Base-by-base conservation (phyloP, 1,140 invertebrate genomes). In the Trachymyrmex septentrionalis region DNA sequence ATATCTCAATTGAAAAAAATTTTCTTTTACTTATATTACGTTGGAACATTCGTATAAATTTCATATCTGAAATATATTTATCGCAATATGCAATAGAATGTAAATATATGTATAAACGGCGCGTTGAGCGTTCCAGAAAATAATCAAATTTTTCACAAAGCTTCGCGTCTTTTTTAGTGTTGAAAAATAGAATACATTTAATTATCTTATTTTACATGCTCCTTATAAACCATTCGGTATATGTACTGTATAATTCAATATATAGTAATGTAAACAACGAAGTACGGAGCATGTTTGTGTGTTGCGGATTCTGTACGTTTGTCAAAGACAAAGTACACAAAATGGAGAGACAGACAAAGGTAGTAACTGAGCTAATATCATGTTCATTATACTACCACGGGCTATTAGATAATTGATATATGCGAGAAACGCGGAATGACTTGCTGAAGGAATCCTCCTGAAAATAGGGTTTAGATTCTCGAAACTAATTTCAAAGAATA, bases 261-360 rank as follows among this genome's bases (percentile, higher is more conserved):
- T 72, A 71, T 44, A 71, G 55, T 57, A 57, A 3, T 16, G 66
- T 12, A 71, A 81, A 81, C 48, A 81, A 19, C 3, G 63, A 21
- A 27, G 6, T 53, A 44, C 14, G n/a, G 5, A 38, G 24, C 19
- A 14, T 24, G 24, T n/a, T 19, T 81, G 48, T 38, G 7, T 30
- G 44, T 44, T 55, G n/a, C 9, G 34, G 16, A n/a, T 57, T 57
- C 12, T 71, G 9, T 80, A 76, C 21, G 38, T 59, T 72, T 71
- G 27, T 53, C 53, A 27, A 34, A 81, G 30, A 57, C 34, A 57
- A 72, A 82, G 19, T 10, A 48, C 44, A 38, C 21, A 72, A 57
- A 80, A 67, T 80, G 57, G 77, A 34, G 27, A 66, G 19, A 10
- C 27, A 30, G 24, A 57, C 64, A 38, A 48, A 81, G 30, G n/a